phyloP scores from a whole-genome alignment of 37 sponge, comb jelly and placozoan genomes.

The Chondrilla cf. caribensis region DNA sequence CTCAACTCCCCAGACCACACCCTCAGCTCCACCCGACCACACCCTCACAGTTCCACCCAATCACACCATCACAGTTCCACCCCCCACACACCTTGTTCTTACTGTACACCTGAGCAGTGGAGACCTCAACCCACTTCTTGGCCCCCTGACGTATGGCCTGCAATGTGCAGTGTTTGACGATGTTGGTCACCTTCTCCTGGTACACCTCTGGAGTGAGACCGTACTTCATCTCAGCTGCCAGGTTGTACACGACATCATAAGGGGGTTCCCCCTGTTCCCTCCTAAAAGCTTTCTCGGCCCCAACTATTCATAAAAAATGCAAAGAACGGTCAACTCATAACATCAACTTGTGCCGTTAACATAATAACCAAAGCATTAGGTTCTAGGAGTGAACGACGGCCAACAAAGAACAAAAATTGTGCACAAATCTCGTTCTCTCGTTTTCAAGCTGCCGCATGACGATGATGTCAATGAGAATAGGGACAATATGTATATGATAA shows the following conservation, averaged over 20 bases:
- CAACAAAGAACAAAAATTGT: no score
- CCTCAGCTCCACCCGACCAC: not conserved
- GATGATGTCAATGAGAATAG: no score
- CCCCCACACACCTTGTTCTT: conserved; percentile 59
- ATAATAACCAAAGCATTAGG: no score
- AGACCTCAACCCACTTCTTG: conserved; percentile 84
- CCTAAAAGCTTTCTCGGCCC: conserved; percentile 64
- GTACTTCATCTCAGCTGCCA: conserved; percentile 93
- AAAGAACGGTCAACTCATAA: no score
- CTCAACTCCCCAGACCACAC: not conserved
- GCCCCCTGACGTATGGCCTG: conserved; percentile 57
- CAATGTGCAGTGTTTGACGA: conserved; percentile 77
- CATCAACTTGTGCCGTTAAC: no score
- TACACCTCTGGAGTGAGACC: conserved; percentile 87
- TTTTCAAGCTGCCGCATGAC: no score
- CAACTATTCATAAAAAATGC: conserved; percentile 14
- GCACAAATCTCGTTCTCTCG: no score
- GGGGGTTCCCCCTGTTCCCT: conserved; percentile 35
- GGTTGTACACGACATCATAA: conserved; percentile 82
- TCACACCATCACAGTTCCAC: not conserved
- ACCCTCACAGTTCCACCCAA: not conserved
- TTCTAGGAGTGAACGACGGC: no score
- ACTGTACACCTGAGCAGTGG: conserved; percentile 89
- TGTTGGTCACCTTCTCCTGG: conserved; percentile 75
- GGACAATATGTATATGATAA: no score